A percentile compares a stretch with the other conserved stretches of the same genome.
Conservation (phyloP, 2,888 invertebrate species). For the Latrodectus elegans region DNA sequence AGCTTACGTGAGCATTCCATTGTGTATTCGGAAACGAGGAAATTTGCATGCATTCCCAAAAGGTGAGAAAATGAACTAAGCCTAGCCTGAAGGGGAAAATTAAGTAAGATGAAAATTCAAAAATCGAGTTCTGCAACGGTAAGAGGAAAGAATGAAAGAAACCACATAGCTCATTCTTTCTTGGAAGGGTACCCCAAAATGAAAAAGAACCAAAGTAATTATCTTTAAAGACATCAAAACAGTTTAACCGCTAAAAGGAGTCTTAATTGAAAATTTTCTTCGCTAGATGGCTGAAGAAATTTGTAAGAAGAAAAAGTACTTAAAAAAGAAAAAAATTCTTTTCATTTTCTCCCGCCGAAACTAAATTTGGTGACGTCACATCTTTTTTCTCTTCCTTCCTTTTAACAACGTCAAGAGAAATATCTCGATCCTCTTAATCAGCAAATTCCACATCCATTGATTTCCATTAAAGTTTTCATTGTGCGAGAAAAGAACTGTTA, state of each 20-base stretch:
- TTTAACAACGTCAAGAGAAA: neutral
- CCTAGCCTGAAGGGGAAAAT: constrained; percentile 33
- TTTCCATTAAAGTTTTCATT: constrained; percentile 60
- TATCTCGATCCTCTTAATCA: constrained; percentile 51
- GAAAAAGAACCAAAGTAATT: constrained; percentile 56
- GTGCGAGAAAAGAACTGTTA: constrained; percentile 46
- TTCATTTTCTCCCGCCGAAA: constrained; percentile 36
- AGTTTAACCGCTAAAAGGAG: constrained; percentile 59
- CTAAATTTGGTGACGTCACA: constrained; percentile 43
- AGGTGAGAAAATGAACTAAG: constrained; percentile 51
- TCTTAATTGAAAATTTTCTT: constrained; percentile 57
- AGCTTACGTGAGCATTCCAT: constrained; percentile 10
- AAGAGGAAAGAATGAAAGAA: constrained; percentile 36
- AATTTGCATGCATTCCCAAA: constrained; percentile 57
- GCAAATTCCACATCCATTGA: constrained; percentile 35
- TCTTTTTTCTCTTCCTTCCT: constrained; percentile 3
- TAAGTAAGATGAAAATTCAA: constrained; percentile 34
- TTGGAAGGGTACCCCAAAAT: neutral
- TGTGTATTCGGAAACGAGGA: constrained; percentile 44
- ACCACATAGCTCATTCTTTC: constrained; percentile 41
- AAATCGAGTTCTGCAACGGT: constrained; percentile 13
- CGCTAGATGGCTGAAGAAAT: constrained; percentile 36
- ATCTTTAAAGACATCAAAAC: constrained; percentile 63
- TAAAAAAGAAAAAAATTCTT: constrained; percentile 31
- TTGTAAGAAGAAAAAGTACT: constrained; percentile 15